Evolutionary conservation across 2,797 vertebrate species (phyloP).

Genomic region (Anableps anableps): DNA sequence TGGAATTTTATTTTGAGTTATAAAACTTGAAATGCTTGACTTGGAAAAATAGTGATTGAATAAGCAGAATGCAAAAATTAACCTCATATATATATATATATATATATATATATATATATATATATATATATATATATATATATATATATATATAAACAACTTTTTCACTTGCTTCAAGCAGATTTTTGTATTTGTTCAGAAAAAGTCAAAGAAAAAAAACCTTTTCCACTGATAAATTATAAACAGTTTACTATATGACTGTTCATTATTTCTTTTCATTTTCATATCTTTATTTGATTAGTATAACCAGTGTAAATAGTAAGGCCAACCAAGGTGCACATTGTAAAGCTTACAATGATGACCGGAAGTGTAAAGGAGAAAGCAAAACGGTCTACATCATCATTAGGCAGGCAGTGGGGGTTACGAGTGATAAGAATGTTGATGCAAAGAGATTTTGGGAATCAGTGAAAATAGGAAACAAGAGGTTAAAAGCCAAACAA

Average conservation of each 20-base stretch:
- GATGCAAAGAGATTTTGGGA: constrained; percentile 3
- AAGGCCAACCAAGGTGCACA: background rate
- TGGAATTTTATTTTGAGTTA: background rate
- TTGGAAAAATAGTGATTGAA: background rate
- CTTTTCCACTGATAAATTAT: background rate
- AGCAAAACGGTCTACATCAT: constrained; percentile 7
- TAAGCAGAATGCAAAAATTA: background rate
- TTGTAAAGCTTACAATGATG: background rate
- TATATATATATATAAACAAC: too few relatives aligned
- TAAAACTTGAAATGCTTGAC: background rate
- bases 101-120: too few relatives aligned
- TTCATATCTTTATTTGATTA: constrained; percentile 1
- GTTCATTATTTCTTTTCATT: background rate
- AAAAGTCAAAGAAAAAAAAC: background rate
- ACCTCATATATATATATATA: too few relatives aligned
- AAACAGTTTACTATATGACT: background rate
- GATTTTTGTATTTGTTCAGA: background rate
- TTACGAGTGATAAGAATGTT: constrained; percentile 2
- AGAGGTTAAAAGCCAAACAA: constrained; percentile 17
- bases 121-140: too few relatives aligned
- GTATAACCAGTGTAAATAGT: background rate
- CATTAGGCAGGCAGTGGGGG: constrained; percentile 15
- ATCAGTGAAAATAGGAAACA: constrained; percentile 13
- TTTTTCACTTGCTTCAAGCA: too few relatives aligned
- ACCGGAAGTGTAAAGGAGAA: constrained; percentile 3